Evolutionary conservation across 2,113 vertebrate species (phyloP), one percentile per base, ranked within the genome.

Genomic region (Noturus placidus): DNA sequence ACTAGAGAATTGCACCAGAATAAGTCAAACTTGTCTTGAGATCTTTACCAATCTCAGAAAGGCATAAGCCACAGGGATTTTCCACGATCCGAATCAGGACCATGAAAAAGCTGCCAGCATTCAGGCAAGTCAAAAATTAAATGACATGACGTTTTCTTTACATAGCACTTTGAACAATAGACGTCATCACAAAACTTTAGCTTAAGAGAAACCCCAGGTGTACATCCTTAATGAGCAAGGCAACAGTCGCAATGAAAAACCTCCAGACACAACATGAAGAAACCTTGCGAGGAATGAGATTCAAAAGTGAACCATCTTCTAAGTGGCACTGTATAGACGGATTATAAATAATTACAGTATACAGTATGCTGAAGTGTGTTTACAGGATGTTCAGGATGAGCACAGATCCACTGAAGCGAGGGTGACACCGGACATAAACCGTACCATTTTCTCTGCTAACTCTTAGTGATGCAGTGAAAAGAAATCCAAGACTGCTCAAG

Each of bases 41-140:
- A 70, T 76, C 27, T 33, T 30, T 20, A 67, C 42, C 9, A 38
- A 20, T 84, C 17, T 84, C 42, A 82, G 77, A 85, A 70, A 83
- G 76, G 33, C 38, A n/a, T 15, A 57, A 54, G 85, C 54, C 84
- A 69, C 87, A 84, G 79, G 70, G 87, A 83, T 88, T 91, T 89
- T 84, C 86, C 84, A 14, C 11, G 33, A 38, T 63, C 59, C 38
- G 6, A 54, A 30, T 15, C 38, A 74, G 20, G 79, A 46, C 35
- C 50, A 27, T 7, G 27, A 27, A 78, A 78, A 54, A 78, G 20
- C 46, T 78, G 46, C 27, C 27, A 78, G 46, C 25, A 50, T 52
- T n/a, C 25, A 30, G 50, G 27, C 46, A 17, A 78, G 15, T 52
- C 27, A 52, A 50, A 46, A 46, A 11, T 14, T 14, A 77, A 77